Evolutionary conservation across 2,888 invertebrate species (phyloP), one percentile per base, ranked within the genome.

Genomic region (Eupithecia inturbata): DNA sequence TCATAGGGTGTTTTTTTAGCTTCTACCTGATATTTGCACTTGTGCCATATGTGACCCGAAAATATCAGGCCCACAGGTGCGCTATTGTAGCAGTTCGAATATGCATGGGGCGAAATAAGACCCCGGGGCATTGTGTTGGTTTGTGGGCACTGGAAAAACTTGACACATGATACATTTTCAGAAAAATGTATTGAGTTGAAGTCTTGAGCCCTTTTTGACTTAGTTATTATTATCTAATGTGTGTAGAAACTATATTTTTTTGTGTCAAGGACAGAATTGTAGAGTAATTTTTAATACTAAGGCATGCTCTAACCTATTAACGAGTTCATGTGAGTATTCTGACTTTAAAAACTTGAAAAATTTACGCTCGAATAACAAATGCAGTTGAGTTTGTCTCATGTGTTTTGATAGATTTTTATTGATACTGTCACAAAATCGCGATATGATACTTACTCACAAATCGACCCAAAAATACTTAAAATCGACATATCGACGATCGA

Each of bases 11-110:
- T 60, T 28, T 63, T 74, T 72, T 53, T 19, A 22, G 28, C 60
- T 66, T 68, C 71, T 81, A 77, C 75, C 76, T 77, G 79, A 78
- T 22, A 62, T 66, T 28, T 26, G 75, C 75, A 75, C 72, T 75
- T 80, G 64, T 78, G 77, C 75, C 70, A 75, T 74, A 78, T 82
- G 71, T 73, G 73, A 76, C 74, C 81, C 83, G 84, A 84, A 82
- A 81, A 75, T 82, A 77, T 81, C 70, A 78, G 72, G 75, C 67
- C 72, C 82, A 88, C 90, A 91, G 91, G 91, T 91, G 91, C 80
- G 75, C 81, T 80, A 86, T 90, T 91, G 88, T 89, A 87, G 80
- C 82, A 81, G 79, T 83, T 82, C 82, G 87, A 88, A 89, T 87
- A 89, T 87, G 86, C 85, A 85, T 84, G 82, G 84, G 84, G 83